Percentiles rank a stretch among this genome's conserved stretches.
Conservation (phyloP, 2,113 vertebrate species). For the Gopherus flavomarginatus region DNA sequence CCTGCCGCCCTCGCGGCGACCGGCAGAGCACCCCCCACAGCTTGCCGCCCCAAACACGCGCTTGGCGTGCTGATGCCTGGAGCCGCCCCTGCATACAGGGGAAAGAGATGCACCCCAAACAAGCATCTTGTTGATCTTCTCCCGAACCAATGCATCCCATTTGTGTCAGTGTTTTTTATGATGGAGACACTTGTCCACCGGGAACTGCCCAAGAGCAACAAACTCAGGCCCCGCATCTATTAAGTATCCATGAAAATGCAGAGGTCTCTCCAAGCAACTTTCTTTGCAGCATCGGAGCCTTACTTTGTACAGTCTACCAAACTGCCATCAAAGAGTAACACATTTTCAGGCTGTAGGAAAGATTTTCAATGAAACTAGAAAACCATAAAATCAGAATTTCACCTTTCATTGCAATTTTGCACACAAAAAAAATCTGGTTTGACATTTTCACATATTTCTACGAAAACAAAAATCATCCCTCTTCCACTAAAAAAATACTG, state of each 20-base stretch:
- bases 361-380: constrained; percentile 41
- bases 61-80: too few relatives aligned
- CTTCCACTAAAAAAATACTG: not conserved
- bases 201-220: not conserved
- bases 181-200: not conserved
- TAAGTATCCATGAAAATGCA: not conserved
- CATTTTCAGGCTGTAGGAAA: not conserved
- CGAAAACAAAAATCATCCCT: constrained; percentile 22
- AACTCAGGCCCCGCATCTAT: not conserved
- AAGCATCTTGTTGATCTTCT: not conserved
- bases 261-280: not conserved
- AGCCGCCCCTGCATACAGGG: not conserved
- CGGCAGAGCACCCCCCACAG: too few relatives aligned
- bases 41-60: too few relatives aligned
- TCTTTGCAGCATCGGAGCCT: accelerated
- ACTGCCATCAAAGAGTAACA: not conserved
- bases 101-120: not conserved
- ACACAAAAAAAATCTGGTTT: not conserved
- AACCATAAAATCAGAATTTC: not conserved
- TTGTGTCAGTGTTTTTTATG: not conserved
- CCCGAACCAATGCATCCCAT: not conserved
- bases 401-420: constrained; percentile 1
- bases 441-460: constrained; percentile 10
- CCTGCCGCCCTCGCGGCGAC: too few relatives aligned
- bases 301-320: not conserved